Base-by-base conservation (phyloP, 2,888 invertebrate species). In the Hermodice carunculata region DNA sequence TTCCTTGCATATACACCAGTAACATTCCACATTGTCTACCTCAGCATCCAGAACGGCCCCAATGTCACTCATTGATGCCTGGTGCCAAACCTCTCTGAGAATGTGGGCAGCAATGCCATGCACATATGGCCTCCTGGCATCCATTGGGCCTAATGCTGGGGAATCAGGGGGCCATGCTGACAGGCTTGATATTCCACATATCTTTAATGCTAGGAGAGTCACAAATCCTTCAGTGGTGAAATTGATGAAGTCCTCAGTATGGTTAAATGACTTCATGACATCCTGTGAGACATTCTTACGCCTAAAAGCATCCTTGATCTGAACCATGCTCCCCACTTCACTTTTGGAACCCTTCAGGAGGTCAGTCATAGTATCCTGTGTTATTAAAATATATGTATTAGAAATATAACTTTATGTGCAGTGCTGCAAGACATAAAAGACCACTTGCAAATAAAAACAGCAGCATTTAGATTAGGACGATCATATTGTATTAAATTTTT, bases 201-300 rank as follows among this genome's bases (percentile, higher is more conserved):
- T 14, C 11, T 14, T 56, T 42, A 56, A 40, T 8, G 56, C 42
- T 14, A 40, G 26, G 26, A 40, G 34, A 5, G 42, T 19, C 3
- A 56, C 19, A 24, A 40, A 42, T 4, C 40, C 56, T n/a, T 56
- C 56, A 4, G 56, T 56, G 26, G 3, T 14, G 26, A 56, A 56
- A 4, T 42, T 37, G 11, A 56, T 24, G 40, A 56, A 22, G 26
- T 56, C 42, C 17, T 56, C 56, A 22, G 8, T 24, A n/a, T 6
- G 6, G 26, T 56, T 56, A 42, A 56, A 56, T 22, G 11, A 40
- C 6, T 37, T 11, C 56, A 56, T 56, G 8, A 56, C 56, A 5
- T 56, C 42, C 8, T 8, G 37, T 42, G 40, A 22, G 4, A 22
- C 56, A 56, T 56, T 56, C 8, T 42, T 14, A 42, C 42, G 56